phyloP scores from a whole-genome alignment of 2,113 vertebrate genomes.

The Ceratotherium simum region DNA sequence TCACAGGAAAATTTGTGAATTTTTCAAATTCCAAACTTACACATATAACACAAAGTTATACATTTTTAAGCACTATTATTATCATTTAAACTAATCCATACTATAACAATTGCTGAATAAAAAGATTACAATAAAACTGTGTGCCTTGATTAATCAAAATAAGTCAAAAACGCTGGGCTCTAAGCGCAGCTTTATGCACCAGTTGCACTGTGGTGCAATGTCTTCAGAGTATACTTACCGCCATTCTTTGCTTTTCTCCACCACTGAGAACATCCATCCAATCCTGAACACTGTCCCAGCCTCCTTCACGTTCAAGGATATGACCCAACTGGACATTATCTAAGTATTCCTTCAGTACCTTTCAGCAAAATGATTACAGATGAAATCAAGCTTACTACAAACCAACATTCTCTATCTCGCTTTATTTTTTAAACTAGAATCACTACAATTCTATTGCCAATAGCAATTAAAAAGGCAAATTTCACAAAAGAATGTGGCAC shows the following conservation, averaged over 20 bases:
- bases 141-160: neutral
- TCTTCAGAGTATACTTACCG: conserved; percentile 88
- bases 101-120: neutral
- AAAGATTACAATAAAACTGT: conserved; percentile 39
- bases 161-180: neutral
- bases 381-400: neutral
- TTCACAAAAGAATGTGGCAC: conserved; percentile 36
- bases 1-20: neutral
- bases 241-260: conserved; percentile 99
- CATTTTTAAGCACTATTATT: neutral
- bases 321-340: conserved; percentile 97
- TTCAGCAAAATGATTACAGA: conserved; percentile 74
- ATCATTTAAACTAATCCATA: conserved; percentile 22
- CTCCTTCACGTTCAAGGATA: conserved; percentile 96
- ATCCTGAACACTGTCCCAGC: conserved; percentile 96
- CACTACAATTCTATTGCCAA: neutral
- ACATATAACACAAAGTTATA: too few relatives aligned
- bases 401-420: neutral
- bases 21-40: conserved; percentile 49
- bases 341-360: conserved; percentile 98
- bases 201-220: neutral
- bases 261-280: conserved; percentile 99
- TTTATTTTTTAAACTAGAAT: conserved; percentile 55
- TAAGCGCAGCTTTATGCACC: neutral
- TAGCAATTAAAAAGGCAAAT: neutral